phyloP scores from a whole-genome alignment of 2,888 invertebrate species.

The Petrolisthes cinctipes region DNA sequence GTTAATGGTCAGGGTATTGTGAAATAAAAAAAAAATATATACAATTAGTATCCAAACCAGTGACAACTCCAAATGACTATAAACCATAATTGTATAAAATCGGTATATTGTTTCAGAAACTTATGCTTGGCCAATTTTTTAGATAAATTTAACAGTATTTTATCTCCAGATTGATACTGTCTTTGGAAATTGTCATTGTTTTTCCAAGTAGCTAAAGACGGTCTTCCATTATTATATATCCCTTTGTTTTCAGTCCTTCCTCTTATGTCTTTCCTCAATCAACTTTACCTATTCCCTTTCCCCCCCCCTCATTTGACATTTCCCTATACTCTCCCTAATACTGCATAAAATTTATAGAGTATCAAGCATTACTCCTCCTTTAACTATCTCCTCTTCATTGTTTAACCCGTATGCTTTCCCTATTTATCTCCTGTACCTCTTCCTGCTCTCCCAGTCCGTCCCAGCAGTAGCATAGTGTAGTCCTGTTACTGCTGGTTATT shows the following conservation, averaged over 20 bases:
- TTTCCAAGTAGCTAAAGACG: no score
- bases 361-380: not conserved
- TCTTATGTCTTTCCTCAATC: not conserved
- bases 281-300: not conserved
- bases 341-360: not conserved
- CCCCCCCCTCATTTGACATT: not conserved
- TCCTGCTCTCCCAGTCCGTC: not conserved
- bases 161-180: no score
- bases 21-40: not conserved
- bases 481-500: not conserved
- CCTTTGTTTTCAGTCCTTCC: not conserved
- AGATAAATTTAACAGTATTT: no score
- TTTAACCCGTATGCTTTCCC: not conserved
- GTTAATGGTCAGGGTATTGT: conserved; percentile 18
- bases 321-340: not conserved
- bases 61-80: not conserved
- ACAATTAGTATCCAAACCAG: not conserved
- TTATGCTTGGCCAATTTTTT: not conserved
- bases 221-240: not conserved
- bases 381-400: not conserved
- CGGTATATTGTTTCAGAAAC: not conserved
- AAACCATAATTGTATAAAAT: not conserved
- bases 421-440: not conserved
- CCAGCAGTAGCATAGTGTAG: not conserved
- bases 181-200: no score